Conservation (phyloP, 2,888 invertebrate genomes). For the Cheilosia pagana region DNA sequence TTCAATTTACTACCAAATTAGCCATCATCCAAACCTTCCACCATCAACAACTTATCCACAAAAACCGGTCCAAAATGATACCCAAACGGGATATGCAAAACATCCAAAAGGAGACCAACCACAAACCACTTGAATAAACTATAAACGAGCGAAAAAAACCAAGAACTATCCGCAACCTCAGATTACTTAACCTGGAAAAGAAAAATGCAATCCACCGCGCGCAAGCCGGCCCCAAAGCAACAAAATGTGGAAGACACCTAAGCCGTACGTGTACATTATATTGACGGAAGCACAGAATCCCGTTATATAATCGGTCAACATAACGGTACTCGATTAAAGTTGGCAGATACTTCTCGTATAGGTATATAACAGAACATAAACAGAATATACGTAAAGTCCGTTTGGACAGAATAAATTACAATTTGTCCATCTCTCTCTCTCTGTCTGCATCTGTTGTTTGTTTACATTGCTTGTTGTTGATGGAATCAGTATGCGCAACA, state of each 20-base stretch:
- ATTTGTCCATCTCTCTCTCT: slow-evolving; percentile 26
- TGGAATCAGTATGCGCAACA: slow-evolving; percentile 63
- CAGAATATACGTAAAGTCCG: slow-evolving; percentile 2
- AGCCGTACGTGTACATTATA: slow-evolving; percentile 14
- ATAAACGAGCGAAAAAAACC: slow-evolving; percentile 1
- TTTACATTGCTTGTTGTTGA: slow-evolving; percentile 28
- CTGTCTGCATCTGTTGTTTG: slow-evolving; percentile 16
- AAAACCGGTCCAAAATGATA: slow-evolving; percentile 31
- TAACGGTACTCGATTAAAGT: slow-evolving; percentile 74
- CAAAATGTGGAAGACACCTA: neutral
- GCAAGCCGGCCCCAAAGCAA: neutral
- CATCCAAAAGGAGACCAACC: slow-evolving; percentile 26
- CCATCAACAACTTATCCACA: neutral
- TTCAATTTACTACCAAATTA: slow-evolving; percentile 13
- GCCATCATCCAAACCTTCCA: slow-evolving; percentile 5
- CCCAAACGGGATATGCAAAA: slow-evolving; percentile 48
- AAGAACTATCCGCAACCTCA: slow-evolving; percentile 28
- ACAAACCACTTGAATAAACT: slow-evolving; percentile 16
- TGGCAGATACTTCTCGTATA: too few species aligned
- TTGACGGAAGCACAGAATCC: slow-evolving; percentile 68
- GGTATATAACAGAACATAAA: slow-evolving; percentile 20
- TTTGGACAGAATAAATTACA: slow-evolving; percentile 34
- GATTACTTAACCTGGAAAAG: slow-evolving; percentile 57
- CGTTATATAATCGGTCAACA: slow-evolving; percentile 79
- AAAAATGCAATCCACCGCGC: slow-evolving; percentile 4